A percentile compares a stretch with the other conserved stretches of the same genome.
Evolutionary conservation across 2,113 vertebrate species (phyloP).

Genomic region (Xyliphius kryptos): DNA sequence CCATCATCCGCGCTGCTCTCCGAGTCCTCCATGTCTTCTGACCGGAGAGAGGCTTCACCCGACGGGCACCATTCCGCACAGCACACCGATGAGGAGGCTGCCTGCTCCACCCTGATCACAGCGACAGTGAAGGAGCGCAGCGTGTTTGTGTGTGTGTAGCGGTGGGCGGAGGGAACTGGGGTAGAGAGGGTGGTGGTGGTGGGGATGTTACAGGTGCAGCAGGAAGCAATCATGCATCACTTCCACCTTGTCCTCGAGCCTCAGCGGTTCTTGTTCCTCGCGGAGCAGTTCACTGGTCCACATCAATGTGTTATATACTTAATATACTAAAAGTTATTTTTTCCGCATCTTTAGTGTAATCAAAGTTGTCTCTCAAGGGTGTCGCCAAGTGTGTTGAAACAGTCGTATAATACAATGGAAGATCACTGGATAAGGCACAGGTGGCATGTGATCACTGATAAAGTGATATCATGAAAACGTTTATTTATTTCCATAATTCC

Average conservation of each 20-base stretch:
- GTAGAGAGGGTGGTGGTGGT: slow-evolving; percentile 11
- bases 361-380: no score
- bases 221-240: slow-evolving; percentile 53
- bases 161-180: background rate
- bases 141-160: slow-evolving; percentile 22
- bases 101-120: slow-evolving; percentile 55
- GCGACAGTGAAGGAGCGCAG: slow-evolving; percentile 19
- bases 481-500: no score
- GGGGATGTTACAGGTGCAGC: slow-evolving; percentile 58
- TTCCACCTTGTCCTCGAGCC: slow-evolving; percentile 43
- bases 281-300: background rate
- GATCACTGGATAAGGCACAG: no score
- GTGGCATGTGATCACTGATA: no score
- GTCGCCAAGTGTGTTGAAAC: no score
- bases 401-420: no score
- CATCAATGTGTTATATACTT: background rate
- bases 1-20: slow-evolving; percentile 68
- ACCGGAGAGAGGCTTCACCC: slow-evolving; percentile 32
- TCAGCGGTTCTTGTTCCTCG: background rate
- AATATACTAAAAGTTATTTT: no score
- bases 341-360: no score
- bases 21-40: slow-evolving; percentile 64
- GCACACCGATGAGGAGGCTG: no score
- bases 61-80: slow-evolving; percentile 37
- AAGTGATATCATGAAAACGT: no score